Evolutionary conservation across 2,888 invertebrate species (phyloP).

Genomic region (Calliopum simillimum): DNA sequence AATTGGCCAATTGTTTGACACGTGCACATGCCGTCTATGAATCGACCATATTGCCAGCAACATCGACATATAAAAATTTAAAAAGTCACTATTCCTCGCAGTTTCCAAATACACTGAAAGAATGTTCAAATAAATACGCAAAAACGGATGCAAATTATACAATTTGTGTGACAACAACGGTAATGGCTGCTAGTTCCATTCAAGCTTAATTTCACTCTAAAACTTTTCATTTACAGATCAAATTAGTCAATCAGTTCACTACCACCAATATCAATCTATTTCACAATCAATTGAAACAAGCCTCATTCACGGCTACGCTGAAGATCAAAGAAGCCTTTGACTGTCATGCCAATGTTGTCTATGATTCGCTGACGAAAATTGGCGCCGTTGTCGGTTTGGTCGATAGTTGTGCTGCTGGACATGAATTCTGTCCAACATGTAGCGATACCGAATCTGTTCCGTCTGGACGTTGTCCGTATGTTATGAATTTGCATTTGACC

Average conservation of each 20-base stretch:
- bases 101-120: conserved; percentile 35
- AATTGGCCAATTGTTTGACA: conserved; percentile 38
- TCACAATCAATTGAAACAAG: conserved; percentile 39
- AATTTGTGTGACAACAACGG: conserved; percentile 37
- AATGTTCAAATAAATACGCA: conserved; percentile 39
- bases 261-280: conserved; percentile 39
- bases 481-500: conserved; percentile 41
- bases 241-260: conserved; percentile 27
- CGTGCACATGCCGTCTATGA: conserved; percentile 33
- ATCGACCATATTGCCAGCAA: conserved; percentile 29
- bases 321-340: conserved; percentile 43
- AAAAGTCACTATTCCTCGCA: conserved; percentile 39
- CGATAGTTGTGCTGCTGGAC: conserved; percentile 43
- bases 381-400: conserved; percentile 40
- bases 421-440: conserved; percentile 41
- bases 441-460: conserved; percentile 15
- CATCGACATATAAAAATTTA: conserved; percentile 41
- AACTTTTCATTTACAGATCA: conserved; percentile 33
- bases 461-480: conserved; percentile 43
- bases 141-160: conserved; percentile 39
- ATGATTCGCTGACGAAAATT: conserved; percentile 34
- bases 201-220: too few relatives aligned
- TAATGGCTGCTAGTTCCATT: conserved; percentile 16
- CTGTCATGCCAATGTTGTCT: conserved; percentile 38
- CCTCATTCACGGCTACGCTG: conserved; percentile 37